A percentile compares a stretch with the other conserved stretches of the same genome.
These are phyloP conservation scores for Ceratitis capitata DNA, from an alignment of 1,140 invertebrate genomes.

Conservation along the genomic window DNA sequence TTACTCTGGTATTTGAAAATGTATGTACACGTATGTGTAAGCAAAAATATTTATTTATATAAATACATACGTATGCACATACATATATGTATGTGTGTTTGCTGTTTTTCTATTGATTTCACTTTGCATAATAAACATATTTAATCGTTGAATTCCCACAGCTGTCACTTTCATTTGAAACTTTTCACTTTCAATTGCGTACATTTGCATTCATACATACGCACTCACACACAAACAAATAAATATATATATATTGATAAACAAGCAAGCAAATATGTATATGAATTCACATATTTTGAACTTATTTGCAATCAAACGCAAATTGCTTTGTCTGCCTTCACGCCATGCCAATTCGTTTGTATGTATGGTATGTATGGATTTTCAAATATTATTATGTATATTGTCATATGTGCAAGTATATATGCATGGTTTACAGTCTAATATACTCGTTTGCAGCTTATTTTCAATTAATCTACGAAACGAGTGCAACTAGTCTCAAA, in stretches of 20 bases:
- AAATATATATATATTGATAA: background rate
- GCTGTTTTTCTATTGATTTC: background rate
- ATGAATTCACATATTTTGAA: background rate
- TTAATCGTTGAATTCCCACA: background rate
- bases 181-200: constrained; percentile 7
- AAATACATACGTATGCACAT: background rate
- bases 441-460: no score
- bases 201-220: background rate
- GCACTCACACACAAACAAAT: background rate
- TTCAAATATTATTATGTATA: no score
- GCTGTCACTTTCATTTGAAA: background rate
- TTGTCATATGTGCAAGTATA: background rate
- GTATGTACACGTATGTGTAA: background rate
- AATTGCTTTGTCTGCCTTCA: background rate
- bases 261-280: background rate
- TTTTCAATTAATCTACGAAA: no score
- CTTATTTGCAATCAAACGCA: background rate
- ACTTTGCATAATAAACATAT: background rate
- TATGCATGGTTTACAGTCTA: no score
- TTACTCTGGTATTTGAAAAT: background rate
- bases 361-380: background rate
- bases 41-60: background rate
- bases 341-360: background rate
- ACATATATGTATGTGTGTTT: background rate
- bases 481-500: no score